phyloP scores from a whole-genome alignment of 35 echinoderm and acorn worm species.

The Apostichopus californicus region DNA sequence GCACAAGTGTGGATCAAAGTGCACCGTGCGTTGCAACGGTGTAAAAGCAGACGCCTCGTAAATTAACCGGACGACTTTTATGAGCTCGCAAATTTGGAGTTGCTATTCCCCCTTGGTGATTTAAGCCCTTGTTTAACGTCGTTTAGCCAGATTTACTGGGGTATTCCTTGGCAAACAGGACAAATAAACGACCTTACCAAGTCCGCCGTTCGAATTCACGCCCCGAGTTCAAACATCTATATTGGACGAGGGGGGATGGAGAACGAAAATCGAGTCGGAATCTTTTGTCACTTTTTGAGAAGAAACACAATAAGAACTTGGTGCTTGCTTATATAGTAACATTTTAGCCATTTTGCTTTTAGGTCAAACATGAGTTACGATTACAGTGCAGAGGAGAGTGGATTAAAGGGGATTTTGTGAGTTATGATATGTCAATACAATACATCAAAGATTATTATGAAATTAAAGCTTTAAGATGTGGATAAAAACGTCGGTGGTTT shows the following conservation, averaged over 20 bases:
- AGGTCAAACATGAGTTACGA: slow-evolving; percentile 32
- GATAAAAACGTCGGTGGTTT: not conserved
- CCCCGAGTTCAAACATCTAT: no score
- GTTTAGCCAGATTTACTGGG: slow-evolving; percentile 48
- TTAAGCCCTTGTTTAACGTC: slow-evolving; percentile 47
- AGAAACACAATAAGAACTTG: no score
- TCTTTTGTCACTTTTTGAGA: no score
- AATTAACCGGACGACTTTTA: slow-evolving; percentile 44
- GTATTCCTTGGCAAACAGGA: slow-evolving; percentile 24
- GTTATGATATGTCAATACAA: slow-evolving; percentile 49
- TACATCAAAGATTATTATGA: slow-evolving; percentile 49
- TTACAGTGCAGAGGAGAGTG: not conserved
- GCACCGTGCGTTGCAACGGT: not conserved
- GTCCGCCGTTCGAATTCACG: not conserved
- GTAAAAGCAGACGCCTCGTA: slow-evolving; percentile 16
- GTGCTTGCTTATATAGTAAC: no score
- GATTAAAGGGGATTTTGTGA: slow-evolving; percentile 34
- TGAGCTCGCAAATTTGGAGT: slow-evolving; percentile 34
- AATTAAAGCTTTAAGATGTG: slow-evolving; percentile 39
- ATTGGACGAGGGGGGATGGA: no score
- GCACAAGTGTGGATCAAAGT: slow-evolving; percentile 3
- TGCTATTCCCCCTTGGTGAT: slow-evolving; percentile 1
- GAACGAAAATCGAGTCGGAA: no score
- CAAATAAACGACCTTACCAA: slow-evolving; percentile 23
- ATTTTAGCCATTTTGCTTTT: no score